Evolutionary conservation across 2,797 vertebrate species (phyloP).

Genomic region (Simalia tracyae): DNA sequence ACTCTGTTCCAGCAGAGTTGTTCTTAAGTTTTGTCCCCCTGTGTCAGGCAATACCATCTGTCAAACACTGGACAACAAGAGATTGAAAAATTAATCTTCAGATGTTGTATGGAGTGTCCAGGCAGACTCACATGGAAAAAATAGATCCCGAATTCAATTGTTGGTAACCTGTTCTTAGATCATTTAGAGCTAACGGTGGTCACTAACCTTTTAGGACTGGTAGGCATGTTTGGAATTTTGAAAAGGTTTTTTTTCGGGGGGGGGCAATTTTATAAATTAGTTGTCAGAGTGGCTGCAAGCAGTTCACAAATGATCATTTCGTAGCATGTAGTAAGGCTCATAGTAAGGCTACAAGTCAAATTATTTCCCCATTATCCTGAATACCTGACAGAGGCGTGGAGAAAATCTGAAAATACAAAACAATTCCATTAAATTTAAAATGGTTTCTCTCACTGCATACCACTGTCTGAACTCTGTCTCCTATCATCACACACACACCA

Average conservation of each 20-base stretch:
- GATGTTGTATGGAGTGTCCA: not conserved
- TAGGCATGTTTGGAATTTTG: not conserved
- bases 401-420: not conserved
- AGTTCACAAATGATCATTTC: not conserved
- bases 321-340: not conserved
- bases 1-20: not conserved
- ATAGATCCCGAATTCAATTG: not conserved
- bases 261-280: not conserved
- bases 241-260: not conserved
- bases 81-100: not conserved
- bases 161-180: not conserved
- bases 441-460: not conserved
- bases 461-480: not conserved
- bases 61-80: not conserved
- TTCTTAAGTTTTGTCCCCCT: not conserved
- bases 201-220: not conserved
- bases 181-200: not conserved
- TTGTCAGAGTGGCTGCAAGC: not conserved
- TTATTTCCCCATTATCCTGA: not conserved
- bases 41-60: not conserved
- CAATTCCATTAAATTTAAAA: not conserved
- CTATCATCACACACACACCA: not conserved
- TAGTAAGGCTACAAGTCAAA: not conserved
- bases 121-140: not conserved
- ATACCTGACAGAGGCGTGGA: not conserved